These are phyloP conservation scores for Opisthocomus hoazin DNA, from an alignment of 2,113 vertebrate genomes.

Conservation along the genomic window DNA sequence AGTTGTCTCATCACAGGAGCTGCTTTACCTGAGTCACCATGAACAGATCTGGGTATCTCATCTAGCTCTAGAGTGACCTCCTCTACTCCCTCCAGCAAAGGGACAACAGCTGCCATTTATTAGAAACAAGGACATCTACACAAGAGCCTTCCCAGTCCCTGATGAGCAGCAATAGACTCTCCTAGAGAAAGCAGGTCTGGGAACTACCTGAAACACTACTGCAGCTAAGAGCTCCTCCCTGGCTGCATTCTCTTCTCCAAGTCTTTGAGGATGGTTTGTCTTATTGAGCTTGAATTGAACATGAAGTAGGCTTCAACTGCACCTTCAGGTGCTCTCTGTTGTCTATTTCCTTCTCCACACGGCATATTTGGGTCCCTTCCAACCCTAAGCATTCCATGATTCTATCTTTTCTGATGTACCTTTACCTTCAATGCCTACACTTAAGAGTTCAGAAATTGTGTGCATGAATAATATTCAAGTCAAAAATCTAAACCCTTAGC, in stretches of 20 bases:
- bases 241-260: neutral
- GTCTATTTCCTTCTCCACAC: neutral
- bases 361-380: neutral
- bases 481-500: neutral
- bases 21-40: neutral
- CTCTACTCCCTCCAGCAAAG: neutral
- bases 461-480: neutral
- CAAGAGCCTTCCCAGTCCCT: neutral
- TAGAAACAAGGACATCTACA: neutral
- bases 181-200: neutral
- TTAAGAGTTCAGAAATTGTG: neutral
- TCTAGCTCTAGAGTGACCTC: neutral
- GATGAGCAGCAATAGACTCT: neutral
- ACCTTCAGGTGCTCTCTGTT: neutral
- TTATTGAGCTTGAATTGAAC: neutral
- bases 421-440: neutral
- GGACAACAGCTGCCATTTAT: neutral
- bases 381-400: no score
- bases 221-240: neutral
- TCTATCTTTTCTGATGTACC: neutral
- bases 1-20: neutral
- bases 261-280: neutral
- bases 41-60: neutral
- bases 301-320: neutral
- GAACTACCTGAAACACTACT: neutral